These are phyloP conservation scores for Gobiocypris rarus DNA, from an alignment of 2,113 vertebrate species.

Conservation along the genomic window DNA sequence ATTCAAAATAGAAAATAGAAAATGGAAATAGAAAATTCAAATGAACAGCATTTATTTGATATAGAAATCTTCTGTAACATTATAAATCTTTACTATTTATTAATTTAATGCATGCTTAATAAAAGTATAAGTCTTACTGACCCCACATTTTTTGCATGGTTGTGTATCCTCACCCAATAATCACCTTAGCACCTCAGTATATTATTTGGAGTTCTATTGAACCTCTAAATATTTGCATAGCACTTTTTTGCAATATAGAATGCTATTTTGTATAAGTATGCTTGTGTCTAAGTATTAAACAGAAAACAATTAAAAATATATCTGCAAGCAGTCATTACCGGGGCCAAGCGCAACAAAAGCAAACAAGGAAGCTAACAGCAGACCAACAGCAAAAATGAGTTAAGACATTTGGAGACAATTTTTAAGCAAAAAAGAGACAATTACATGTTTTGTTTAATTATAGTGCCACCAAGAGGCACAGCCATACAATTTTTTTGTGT, in stretches of 20 bases:
- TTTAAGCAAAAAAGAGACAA: too few species aligned
- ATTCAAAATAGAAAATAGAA: too few species aligned
- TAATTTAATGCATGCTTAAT: background rate
- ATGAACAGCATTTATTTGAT: background rate
- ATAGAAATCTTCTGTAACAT: background rate
- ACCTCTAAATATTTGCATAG: background rate
- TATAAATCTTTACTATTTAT: background rate
- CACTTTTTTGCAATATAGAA: background rate
- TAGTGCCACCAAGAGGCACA: too few species aligned
- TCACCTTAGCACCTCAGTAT: background rate
- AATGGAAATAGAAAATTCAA: background rate
- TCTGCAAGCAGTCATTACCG: too few species aligned
- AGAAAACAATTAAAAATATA: background rate
- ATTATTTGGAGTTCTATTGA: background rate
- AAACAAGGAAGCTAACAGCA: too few species aligned
- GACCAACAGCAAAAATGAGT: too few species aligned
- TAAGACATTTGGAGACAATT: too few species aligned
- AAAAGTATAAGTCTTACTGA: background rate
- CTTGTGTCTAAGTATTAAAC: background rate
- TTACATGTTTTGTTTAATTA: too few species aligned
- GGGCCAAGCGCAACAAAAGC: too few species aligned
- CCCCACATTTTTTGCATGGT: background rate
- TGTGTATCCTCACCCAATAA: background rate
- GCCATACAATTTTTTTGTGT: too few species aligned
- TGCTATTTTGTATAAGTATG: background rate